Base-by-base conservation (phyloP, 2,113 vertebrate species). In the Potamarius usumacintae region DNA sequence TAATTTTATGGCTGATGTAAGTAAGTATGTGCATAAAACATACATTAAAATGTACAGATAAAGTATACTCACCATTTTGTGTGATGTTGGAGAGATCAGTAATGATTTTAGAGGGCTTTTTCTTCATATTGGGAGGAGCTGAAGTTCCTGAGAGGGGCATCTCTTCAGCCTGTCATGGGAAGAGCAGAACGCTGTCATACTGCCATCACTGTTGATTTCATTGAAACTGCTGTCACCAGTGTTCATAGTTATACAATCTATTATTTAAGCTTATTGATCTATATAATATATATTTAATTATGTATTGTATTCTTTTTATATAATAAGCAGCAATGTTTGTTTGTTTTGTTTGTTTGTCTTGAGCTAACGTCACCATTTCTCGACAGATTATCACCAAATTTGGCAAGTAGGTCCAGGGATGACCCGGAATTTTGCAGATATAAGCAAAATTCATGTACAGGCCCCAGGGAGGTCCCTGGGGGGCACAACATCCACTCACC, bases 51-150 rank as follows among this genome's bases (percentile, higher is more conserved):
- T 18, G 25, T 15, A 82, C 17, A 81, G 2, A 80, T 62, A 62
- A 8, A 20, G 1, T 1, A 83, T 74, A 83, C 93, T 95, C 95
- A 97, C 97, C 97, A 92, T 97, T 95, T 91, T 97, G 96, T 93
- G 93, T 94, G 94, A 98, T 92, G 93, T 97, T 96, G 94, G 96
- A 96, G 77, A 96, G 89, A 92, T 96, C 94, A 42, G 93, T 95
- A 94, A 98, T 97, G 93, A 97, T 95, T 94, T 96, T 99, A 92
- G 95, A 96, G 92, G 96, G 89, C 92, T 96, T 97, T 96, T 96
- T 98, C 95, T 95, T 99, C 94, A 96, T 99, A 94, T 96, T 94
- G 71, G 97, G 94, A 84, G 97, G 96, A 90, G 94, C 97, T 58
- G 97, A 94, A 82, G 95, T 96, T 93, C 94, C 96, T 91, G 96